These are phyloP conservation scores for Pseudonaja textilis DNA, from an alignment of 2,113 vertebrate genomes.

Conservation along the genomic window DNA sequence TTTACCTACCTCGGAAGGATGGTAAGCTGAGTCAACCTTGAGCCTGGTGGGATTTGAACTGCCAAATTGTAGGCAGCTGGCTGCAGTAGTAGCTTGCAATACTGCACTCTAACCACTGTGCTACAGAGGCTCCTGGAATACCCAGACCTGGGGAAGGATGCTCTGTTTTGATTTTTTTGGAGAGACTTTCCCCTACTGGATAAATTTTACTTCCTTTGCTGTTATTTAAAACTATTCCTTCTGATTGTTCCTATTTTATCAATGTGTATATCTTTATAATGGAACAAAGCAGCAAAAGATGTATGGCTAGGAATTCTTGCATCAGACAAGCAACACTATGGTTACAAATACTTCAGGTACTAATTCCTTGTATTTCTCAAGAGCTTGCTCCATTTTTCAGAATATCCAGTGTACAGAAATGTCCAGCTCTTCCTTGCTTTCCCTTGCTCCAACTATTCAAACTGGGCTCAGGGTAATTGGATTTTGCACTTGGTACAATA, in stretches of 20 bases:
- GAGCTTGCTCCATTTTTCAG: constrained; percentile 54
- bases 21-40: too few species aligned
- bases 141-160: background rate
- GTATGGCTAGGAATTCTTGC: constrained; percentile 59
- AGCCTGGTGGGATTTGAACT: too few species aligned
- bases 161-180: background rate
- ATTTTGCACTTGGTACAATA: constrained; percentile 57
- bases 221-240: constrained; percentile 41
- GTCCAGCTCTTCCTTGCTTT: constrained; percentile 38
- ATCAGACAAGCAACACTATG: constrained; percentile 65
- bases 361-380: constrained; percentile 70
- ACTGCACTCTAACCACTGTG: too few species aligned
- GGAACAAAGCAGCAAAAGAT: constrained; percentile 31
- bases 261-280: constrained; percentile 47
- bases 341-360: constrained; percentile 64
- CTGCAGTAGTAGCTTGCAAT: too few species aligned
- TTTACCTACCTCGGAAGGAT: too few species aligned
- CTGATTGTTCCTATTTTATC: constrained; percentile 42
- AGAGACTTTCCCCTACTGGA: background rate
- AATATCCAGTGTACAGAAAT: constrained; percentile 61
- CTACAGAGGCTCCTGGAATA: background rate
- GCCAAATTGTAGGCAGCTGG: too few species aligned
- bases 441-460: background rate
- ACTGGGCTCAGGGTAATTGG: constrained; percentile 57
- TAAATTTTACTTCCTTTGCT: background rate